Percentiles rank a stretch among this genome's conserved stretches.
Conservation (phyloP, 2,113 vertebrate species). For the Nycticebus coucang region DNA sequence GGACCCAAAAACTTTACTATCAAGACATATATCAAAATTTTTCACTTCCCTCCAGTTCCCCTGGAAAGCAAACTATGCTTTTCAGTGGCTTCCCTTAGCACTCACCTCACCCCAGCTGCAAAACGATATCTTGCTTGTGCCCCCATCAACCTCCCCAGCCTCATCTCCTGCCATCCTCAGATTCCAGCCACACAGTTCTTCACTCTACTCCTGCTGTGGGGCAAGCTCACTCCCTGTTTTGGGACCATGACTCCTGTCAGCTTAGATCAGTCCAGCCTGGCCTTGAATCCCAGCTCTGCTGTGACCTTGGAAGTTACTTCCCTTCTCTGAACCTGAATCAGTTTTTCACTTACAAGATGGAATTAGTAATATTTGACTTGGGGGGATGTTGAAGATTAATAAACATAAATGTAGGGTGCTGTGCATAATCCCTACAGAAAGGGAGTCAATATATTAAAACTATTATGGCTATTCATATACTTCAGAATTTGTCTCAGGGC, state of each 20-base stretch:
- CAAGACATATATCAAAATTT: not conserved
- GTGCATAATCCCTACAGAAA: not conserved
- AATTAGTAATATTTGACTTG: not conserved
- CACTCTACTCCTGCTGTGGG: too few relatives aligned
- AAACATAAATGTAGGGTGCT: not conserved
- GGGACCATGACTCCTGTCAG: not conserved
- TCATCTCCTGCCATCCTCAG: not conserved
- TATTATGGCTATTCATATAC: not conserved
- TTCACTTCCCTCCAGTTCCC: not conserved
- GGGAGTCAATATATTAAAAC: not conserved
- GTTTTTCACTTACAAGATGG: not conserved
- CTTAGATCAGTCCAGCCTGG: not conserved
- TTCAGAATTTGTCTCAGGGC: not conserved
- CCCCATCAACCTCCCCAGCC: not conserved
- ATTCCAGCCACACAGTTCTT: not conserved
- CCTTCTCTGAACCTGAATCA: not conserved
- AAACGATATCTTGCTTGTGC: accelerated
- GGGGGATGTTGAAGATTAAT: not conserved
- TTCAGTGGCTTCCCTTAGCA: not conserved
- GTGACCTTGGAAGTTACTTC: not conserved
- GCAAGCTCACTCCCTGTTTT: not conserved
- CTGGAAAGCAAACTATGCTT: not conserved
- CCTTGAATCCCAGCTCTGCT: not conserved
- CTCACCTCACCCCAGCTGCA: not conserved
- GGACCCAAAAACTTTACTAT: not conserved